Percentiles rank a stretch among this genome's conserved stretches.
These are phyloP conservation scores for Drosophila pruinosa DNA, from an alignment of 1,140 invertebrate genomes.

Conservation along the genomic window DNA sequence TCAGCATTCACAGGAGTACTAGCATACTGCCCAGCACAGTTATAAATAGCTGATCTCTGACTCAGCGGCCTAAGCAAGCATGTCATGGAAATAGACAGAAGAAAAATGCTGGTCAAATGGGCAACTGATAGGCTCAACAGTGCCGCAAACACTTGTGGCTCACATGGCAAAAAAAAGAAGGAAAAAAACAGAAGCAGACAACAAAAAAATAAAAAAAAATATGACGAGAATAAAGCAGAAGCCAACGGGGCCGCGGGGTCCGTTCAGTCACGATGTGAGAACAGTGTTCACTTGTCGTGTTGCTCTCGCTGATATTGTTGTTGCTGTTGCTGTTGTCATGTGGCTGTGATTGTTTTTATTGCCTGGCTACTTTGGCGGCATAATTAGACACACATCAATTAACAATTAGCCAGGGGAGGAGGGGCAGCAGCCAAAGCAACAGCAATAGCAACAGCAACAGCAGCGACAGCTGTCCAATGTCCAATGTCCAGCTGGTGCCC, in stretches of 20 bases:
- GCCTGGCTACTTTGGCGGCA: slow-evolving; percentile 75
- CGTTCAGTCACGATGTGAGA: slow-evolving; percentile 10
- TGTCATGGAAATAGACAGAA: background rate
- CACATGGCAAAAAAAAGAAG: background rate
- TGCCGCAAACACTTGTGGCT: background rate
- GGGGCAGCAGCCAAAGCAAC: slow-evolving; percentile 5
- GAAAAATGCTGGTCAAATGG: background rate
- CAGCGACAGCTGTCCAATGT: slow-evolving; percentile 61
- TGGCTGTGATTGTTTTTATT: slow-evolving; percentile 57
- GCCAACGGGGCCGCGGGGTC: background rate
- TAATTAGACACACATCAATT: slow-evolving; percentile 79
- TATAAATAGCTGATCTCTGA: background rate
- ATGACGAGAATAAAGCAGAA: background rate
- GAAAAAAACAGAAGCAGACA: background rate
- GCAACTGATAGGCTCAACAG: background rate
- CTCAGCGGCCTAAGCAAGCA: background rate
- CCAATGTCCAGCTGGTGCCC: slow-evolving; percentile 22
- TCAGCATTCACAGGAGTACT: too few relatives aligned
- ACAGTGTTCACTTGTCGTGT: slow-evolving; percentile 7
- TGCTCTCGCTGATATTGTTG: too few relatives aligned
- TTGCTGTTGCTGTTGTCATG: slow-evolving; percentile 12
- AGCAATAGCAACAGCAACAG: background rate
- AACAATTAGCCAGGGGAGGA: slow-evolving; percentile 60
- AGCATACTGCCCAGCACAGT: background rate
- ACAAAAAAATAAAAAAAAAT: too few relatives aligned